phyloP scores from a whole-genome alignment of 2,113 vertebrate genomes.

The Odobenus rosmarus region DNA sequence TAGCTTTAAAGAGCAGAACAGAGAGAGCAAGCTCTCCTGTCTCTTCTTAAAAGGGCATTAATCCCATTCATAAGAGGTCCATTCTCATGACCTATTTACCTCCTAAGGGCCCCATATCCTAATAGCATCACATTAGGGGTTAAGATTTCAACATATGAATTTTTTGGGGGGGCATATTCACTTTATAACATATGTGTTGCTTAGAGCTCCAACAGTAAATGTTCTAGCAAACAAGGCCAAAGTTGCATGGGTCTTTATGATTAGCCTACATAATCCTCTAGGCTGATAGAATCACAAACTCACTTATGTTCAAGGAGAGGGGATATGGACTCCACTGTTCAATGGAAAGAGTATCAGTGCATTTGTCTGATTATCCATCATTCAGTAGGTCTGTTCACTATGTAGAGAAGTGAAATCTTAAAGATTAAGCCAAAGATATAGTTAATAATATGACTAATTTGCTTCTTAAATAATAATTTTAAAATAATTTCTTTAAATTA shows the following conservation, averaged over 20 bases:
- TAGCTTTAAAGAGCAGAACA: neutral
- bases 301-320: neutral
- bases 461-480: neutral
- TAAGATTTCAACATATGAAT: neutral
- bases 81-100: neutral
- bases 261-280: neutral
- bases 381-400: neutral
- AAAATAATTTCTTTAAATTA: neutral
- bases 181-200: neutral
- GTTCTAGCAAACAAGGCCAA: neutral
- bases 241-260: neutral
- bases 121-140: neutral
- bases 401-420: neutral
- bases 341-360: neutral
- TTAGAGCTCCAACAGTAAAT: neutral
- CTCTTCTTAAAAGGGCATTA: neutral
- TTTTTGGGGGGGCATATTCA: neutral
- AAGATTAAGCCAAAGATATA: neutral
- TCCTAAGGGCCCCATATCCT: neutral
- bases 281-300: neutral
- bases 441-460: neutral
- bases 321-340: neutral
- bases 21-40: neutral
- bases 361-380: neutral
- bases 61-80: neutral